Evolutionary conservation across 2,797 vertebrate species (phyloP), one percentile per base, ranked within the genome.

Genomic region (Sarcophilus harrisii): DNA sequence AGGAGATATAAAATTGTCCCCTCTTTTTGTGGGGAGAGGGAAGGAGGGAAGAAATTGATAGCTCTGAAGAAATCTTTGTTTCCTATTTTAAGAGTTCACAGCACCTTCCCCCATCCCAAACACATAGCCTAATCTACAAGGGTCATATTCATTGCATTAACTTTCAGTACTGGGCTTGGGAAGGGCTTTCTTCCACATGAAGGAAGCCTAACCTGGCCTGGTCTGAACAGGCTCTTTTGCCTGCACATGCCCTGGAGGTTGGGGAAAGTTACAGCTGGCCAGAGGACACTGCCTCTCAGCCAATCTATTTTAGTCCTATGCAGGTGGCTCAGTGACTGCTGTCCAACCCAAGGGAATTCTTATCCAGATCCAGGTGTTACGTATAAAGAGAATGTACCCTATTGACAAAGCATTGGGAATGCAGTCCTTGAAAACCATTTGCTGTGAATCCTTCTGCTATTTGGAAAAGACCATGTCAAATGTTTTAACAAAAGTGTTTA

Each of bases 381-480:
- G 90, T 92, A 54, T 73, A 54, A 52, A 91, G 92, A 97, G 94
- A 97, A 95, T 87, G 90, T 54, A 92, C 95, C 59, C 97, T 91
- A 94, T 96, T 95, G 94, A 97, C 93, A 96, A 92, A 57, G 32
- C 0, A 49, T 93, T 93, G 97, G 96, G 97, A 97, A 96, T 90
- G 52, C 0, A 8, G 93, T 94, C 95, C 96, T 92, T 95, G 81
- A 95, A 62, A 96, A 96, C 96, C 97, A 95, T 94, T 95, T 54
- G 0, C 92, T 93, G 54, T 95, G 95, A 58, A 96, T 96, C 96
- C 93, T 94, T 96, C 97, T 97, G 96, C 94, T 96, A 93, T 92
- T 91, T 90, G 95, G 94, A 90, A 96, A 96, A 95, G 95, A 98
- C 95, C 97, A 97, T 97, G 97, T 94, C 96, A 96, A 96, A 97